phyloP scores from a whole-genome alignment of 2,113 vertebrate species.

The Etheostoma spectabile region DNA sequence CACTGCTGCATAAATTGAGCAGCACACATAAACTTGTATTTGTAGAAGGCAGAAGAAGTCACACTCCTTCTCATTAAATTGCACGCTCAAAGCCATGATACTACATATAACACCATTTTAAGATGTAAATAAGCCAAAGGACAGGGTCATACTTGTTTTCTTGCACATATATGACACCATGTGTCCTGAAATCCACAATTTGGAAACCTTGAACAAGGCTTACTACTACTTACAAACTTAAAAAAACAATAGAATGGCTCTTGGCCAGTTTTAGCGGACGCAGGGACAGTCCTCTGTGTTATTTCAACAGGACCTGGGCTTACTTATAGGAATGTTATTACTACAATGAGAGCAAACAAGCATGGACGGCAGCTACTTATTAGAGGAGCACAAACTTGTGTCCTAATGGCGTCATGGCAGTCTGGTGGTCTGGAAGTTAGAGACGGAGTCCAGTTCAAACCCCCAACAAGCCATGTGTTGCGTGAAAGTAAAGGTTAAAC shows the following conservation, averaged over 20 bases:
- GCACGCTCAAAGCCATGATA: not conserved
- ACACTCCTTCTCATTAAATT: not conserved
- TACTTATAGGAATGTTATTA: not conserved
- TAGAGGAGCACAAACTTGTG: not conserved
- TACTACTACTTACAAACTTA: not conserved
- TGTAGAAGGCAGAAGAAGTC: not conserved
- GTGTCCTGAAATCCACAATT: too few species aligned
- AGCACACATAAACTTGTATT: not conserved
- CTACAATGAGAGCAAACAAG: not conserved
- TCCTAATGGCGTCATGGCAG: not conserved
- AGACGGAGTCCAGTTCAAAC: slow-evolving; percentile 7
- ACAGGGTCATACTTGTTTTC: not conserved
- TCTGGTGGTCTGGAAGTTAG: not conserved
- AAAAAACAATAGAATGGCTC: not conserved
- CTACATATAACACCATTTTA: not conserved
- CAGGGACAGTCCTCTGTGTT: not conserved
- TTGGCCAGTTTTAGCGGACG: not conserved
- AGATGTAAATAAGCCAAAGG: not conserved
- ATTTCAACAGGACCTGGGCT: not conserved
- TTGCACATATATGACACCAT: not conserved
- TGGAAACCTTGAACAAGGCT: not conserved
- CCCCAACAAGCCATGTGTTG: not conserved
- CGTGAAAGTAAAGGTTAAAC: not conserved
- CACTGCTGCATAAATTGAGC: not conserved
- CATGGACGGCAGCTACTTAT: not conserved